These are phyloP conservation scores for Brachionus rubens DNA, from an alignment of 1,140 invertebrate genomes.

Conservation along the genomic window DNA sequence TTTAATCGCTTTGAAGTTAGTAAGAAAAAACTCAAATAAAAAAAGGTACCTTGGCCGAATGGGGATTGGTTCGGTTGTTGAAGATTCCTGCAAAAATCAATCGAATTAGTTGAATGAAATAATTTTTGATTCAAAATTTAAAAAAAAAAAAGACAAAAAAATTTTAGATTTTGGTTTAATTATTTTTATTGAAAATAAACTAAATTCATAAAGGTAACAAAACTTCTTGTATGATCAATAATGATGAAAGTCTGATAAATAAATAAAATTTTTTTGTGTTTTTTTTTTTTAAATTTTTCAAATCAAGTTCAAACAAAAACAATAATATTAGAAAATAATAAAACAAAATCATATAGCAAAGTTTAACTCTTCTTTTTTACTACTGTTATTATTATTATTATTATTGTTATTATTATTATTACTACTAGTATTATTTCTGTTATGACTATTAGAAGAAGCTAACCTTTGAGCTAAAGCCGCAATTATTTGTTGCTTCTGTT, in stretches of 20 bases:
- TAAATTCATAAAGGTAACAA: conserved; percentile 23
- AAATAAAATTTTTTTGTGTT: conserved; percentile 42
- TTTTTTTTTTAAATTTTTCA: conserved; percentile 35
- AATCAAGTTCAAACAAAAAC: background rate
- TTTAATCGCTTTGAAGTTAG: too few species aligned
- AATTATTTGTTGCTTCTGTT: conserved; percentile 32
- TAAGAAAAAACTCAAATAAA: too few species aligned
- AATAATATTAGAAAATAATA: background rate
- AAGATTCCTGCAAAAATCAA: background rate
- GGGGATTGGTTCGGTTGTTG: background rate
- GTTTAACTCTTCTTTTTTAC: conserved; percentile 30
- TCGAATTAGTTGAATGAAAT: background rate
- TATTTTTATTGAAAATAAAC: conserved; percentile 34
- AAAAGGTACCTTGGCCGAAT: background rate
- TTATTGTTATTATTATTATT: conserved; percentile 8
- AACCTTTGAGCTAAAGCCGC: conserved; percentile 29
- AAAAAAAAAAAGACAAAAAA: conserved; percentile 42
- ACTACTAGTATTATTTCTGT: conserved; percentile 19
- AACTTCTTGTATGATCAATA: conserved; percentile 2
- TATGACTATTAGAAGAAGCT: conserved; percentile 24
- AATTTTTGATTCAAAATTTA: conserved; percentile 4
- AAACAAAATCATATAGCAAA: conserved; percentile 9
- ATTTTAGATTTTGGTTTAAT: conserved; percentile 5
- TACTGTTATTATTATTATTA: conserved; percentile 2
- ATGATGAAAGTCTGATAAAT: conserved; percentile 15